Conservation (phyloP, 2,888 invertebrate species). For the Dicyrtoma fusca region DNA sequence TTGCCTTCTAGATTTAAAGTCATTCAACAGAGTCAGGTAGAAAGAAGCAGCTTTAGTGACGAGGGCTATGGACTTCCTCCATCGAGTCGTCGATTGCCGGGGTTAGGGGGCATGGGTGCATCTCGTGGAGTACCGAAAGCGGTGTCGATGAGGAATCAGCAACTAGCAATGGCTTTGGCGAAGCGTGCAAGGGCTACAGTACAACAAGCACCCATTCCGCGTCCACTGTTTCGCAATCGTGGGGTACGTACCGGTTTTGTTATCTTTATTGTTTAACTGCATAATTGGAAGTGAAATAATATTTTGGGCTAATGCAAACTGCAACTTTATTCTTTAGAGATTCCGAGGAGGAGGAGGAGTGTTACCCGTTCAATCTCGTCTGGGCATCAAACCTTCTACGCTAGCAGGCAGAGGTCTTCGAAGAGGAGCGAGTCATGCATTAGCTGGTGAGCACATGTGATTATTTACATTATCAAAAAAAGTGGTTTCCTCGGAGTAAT, state of each 20-base stretch:
- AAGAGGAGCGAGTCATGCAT: conserved; percentile 5
- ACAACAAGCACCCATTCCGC: background rate
- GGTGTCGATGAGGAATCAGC: conserved; percentile 1
- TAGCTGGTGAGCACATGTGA: background rate
- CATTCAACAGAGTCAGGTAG: background rate
- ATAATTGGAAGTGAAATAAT: background rate
- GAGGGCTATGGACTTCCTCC: conserved; percentile 17
- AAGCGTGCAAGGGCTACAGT: conserved; percentile 1
- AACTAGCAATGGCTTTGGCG: conserved; percentile 25
- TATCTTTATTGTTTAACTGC: background rate
- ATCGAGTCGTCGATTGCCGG: background rate
- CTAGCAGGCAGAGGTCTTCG: background rate
- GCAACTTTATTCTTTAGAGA: background rate
- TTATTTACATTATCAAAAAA: too few relatives aligned
- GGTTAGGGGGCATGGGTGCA: too few relatives aligned
- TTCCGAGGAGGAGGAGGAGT: background rate
- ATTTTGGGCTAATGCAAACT: background rate
- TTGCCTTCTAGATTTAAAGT: conserved; percentile 9
- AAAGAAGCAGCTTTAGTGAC: background rate
- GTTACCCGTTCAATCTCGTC: conserved; percentile 28
- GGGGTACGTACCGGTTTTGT: background rate
- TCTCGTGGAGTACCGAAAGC: conserved; percentile 1
- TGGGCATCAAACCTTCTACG: conserved; percentile 9
- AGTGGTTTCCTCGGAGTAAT: too few relatives aligned
- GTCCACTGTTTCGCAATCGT: conserved; percentile 6